These are phyloP conservation scores for Uria aalge DNA, from an alignment of 2,113 vertebrate genomes.

Conservation along the genomic window DNA sequence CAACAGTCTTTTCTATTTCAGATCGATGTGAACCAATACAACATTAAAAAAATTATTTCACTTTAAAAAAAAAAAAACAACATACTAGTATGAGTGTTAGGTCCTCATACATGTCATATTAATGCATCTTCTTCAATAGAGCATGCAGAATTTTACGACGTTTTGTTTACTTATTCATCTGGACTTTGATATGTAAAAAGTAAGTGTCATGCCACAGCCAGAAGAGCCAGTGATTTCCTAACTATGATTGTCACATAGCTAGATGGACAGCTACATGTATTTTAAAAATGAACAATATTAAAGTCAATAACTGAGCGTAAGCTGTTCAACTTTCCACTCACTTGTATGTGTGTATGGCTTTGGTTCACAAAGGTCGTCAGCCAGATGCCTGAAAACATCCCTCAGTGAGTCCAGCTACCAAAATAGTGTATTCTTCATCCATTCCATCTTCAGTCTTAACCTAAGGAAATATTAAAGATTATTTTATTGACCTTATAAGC, in stretches of 20 bases:
- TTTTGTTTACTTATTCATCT: not conserved
- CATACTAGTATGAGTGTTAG: not conserved
- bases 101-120: not conserved
- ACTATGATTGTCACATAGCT: not conserved
- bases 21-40: not conserved
- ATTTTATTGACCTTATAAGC: not conserved
- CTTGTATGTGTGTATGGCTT: not conserved
- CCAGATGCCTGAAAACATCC: not conserved
- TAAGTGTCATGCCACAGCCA: not conserved
- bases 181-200: not conserved
- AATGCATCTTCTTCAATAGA: not conserved
- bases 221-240: not conserved
- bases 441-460: not conserved
- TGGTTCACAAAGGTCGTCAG: not conserved
- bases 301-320: not conserved
- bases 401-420: not conserved
- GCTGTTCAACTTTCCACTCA: not conserved
- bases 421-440: not conserved
- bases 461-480: not conserved
- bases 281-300: not conserved
- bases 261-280: not conserved
- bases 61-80: not conserved
- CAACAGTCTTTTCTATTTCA: not conserved
- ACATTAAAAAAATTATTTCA: not conserved
- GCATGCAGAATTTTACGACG: not conserved